Base-by-base conservation (phyloP, 2,113 vertebrate species). In the Eupsittula cactorum region DNA sequence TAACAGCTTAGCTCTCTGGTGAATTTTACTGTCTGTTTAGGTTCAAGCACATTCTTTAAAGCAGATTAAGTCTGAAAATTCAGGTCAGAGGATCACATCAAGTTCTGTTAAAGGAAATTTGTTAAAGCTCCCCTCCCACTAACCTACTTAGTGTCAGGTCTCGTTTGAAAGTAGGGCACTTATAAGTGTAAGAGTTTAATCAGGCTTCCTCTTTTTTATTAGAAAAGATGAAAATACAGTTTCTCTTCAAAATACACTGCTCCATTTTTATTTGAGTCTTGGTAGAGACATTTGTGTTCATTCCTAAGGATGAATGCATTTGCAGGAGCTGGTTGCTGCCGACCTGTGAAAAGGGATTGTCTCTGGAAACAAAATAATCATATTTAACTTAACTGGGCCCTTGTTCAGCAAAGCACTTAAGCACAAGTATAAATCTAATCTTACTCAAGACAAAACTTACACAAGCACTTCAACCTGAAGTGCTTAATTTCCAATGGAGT, bases 121-220 rank as follows among this genome's bases (percentile, higher is more conserved):
- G 87, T 96, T 95, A 95, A 97, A 93, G 41, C 88, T 95, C 94
- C 79, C 93, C 95, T 96, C 93, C 94, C 64, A 96, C 77, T 97
- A 98, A 97, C 96, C 95, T 97, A 91, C 95, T 96, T 96, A 96
- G 92, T 95, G 92, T 97, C 97, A 97, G 83, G 87, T 96, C 69
- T 91, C 69, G 96, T 97, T 97, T 87, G 82, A 90, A 97, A 97
- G 91, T 92, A 92, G 69, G 78, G 59, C 87, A 86, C 67, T 97
- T 97, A 96, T 44, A 87, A 95, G 92, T 82, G 84, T 83, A 96
- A 95, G 93, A 95, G 96, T 95, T 94, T 97, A 97, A 96, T 97
- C 96, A 92, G 65, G 88, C 91, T 98, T 96, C 84, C 59, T 89
- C 92, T 96, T 94, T 93, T 96, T 96, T 93, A 95, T 77, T 90